These are phyloP conservation scores for Pomatorhinus ruficollis DNA, from an alignment of 2,113 vertebrate genomes.

Conservation along the genomic window DNA sequence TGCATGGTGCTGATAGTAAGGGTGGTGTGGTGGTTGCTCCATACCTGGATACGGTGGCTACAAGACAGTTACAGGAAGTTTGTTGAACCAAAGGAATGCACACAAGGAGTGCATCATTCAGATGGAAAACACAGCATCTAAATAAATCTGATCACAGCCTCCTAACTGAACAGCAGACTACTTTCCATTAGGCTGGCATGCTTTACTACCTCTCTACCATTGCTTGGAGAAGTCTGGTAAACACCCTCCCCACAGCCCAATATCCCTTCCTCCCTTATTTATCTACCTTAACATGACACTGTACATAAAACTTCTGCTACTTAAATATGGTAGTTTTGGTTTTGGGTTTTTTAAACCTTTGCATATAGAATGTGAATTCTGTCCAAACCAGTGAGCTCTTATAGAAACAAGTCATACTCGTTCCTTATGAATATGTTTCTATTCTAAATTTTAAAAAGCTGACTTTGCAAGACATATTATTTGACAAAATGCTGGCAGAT, in stretches of 20 bases:
- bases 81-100: background rate
- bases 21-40: slow-evolving; percentile 89
- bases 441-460: background rate
- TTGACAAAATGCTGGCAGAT: background rate
- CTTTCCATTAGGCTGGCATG: background rate
- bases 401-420: background rate
- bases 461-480: background rate
- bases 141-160: background rate
- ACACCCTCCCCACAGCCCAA: background rate
- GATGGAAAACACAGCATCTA: background rate
- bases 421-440: background rate
- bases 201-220: background rate
- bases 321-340: background rate
- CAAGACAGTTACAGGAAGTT: slow-evolving; percentile 21
- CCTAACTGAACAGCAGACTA: background rate
- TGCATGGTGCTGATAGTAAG: slow-evolving; percentile 92
- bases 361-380: background rate
- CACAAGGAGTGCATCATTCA: background rate
- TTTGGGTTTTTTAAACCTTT: background rate
- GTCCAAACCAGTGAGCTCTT: background rate
- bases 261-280: accelerated
- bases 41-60: slow-evolving; percentile 92
- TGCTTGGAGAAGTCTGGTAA: background rate
- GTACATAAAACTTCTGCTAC: background rate
- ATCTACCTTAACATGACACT: background rate